Conservation (phyloP, 1,140 invertebrate species). For the Araneus ventricosus region DNA sequence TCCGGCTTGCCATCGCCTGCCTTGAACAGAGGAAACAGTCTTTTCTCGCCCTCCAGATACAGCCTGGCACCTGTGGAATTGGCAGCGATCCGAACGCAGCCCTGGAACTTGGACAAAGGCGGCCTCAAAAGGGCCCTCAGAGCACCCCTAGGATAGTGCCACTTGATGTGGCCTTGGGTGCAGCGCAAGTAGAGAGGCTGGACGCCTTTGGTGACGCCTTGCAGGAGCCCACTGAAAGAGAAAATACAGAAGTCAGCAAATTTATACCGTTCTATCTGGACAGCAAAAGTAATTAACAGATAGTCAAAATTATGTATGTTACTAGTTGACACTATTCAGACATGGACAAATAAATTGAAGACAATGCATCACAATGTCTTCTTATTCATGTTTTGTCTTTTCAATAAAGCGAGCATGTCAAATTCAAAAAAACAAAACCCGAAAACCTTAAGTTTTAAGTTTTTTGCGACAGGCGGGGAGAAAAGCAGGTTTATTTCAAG, state of each 20-base stretch:
- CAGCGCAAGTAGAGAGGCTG: conserved; percentile 89
- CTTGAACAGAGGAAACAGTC: conserved; percentile 84
- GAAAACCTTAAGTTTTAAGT: too few relatives aligned
- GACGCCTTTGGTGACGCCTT: conserved; percentile 82
- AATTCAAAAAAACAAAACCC: too few relatives aligned
- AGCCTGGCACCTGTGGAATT: conserved; percentile 83
- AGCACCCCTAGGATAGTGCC: conserved; percentile 88
- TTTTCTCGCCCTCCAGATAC: conserved; percentile 86
- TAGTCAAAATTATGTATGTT: too few relatives aligned
- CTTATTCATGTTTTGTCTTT: too few relatives aligned
- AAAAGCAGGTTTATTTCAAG: too few relatives aligned
- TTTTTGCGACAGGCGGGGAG: too few relatives aligned
- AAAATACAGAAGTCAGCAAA: background rate
- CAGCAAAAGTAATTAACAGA: too few relatives aligned
- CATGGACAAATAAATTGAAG: too few relatives aligned
- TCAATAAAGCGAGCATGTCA: too few relatives aligned
- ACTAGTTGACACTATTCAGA: too few relatives aligned
- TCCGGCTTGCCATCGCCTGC: conserved; percentile 79
- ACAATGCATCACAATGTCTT: too few relatives aligned
- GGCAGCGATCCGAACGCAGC: conserved; percentile 84
- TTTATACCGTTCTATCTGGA: too few relatives aligned
- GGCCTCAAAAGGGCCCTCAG: conserved; percentile 85
- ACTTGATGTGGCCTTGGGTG: conserved; percentile 85
- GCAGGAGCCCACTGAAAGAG: conserved; percentile 48
- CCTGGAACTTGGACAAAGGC: conserved; percentile 83